Conservation (phyloP, 1,140 invertebrate species). For the Zaprionus camerounensis region DNA sequence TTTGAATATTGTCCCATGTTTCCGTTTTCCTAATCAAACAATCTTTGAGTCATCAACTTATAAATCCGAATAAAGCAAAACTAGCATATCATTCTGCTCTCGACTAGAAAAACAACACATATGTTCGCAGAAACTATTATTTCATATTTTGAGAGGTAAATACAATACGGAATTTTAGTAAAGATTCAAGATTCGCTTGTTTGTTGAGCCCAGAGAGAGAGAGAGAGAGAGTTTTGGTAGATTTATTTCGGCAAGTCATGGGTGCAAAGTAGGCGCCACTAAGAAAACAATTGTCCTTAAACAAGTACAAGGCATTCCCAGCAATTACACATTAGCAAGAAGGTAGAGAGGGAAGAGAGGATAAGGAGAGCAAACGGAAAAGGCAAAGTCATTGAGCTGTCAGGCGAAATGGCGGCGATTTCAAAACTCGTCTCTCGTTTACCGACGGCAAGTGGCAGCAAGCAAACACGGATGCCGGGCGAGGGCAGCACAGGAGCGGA, state of each 20-base stretch:
- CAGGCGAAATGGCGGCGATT: constrained; percentile 46
- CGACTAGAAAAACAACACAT: background rate
- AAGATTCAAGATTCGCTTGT: background rate
- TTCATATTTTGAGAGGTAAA: background rate
- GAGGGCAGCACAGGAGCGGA: background rate
- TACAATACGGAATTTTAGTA: background rate
- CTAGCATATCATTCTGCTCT: background rate
- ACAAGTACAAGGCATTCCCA: constrained; percentile 27
- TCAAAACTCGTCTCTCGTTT: constrained; percentile 51
- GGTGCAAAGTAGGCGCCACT: constrained; percentile 50
- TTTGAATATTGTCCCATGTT: background rate
- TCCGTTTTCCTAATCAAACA: background rate
- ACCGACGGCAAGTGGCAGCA: constrained; percentile 54
- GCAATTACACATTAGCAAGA: constrained; percentile 69
- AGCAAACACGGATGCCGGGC: too few species aligned
- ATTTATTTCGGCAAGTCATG: constrained; percentile 28
- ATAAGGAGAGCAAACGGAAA: constrained; percentile 35
- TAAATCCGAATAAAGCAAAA: background rate
- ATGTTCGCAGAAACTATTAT: constrained; percentile 5
- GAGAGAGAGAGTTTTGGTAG: background rate
- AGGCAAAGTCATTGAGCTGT: constrained; percentile 76
- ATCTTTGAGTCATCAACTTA: background rate
- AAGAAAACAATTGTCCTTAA: constrained; percentile 65
- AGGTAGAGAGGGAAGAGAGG: background rate
- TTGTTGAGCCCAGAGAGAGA: background rate